These are phyloP conservation scores for Alligator sinensis DNA, from an alignment of 2,113 vertebrate species.

Conservation along the genomic window DNA sequence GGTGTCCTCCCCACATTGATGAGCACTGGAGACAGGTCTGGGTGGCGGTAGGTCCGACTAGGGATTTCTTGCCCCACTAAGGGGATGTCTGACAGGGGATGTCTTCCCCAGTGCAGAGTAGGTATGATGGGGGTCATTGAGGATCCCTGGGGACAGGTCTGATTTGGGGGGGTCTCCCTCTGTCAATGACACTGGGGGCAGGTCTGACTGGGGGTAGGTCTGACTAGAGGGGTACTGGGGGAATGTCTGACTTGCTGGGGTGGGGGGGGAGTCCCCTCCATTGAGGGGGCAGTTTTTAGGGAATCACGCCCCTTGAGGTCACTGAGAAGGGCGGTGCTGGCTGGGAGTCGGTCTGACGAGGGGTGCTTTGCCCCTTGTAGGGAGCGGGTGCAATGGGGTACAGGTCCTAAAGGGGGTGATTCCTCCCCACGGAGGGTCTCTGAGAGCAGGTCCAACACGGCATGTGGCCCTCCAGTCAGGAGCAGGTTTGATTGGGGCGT, in stretches of 20 bases:
- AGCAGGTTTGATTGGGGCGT: too few relatives aligned
- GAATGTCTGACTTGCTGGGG: background rate
- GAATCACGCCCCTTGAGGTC: too few relatives aligned
- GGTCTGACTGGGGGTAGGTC: too few relatives aligned
- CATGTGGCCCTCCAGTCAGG: too few relatives aligned
- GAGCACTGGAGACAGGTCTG: background rate
- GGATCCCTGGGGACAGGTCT: background rate
- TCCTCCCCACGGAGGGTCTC: too few relatives aligned
- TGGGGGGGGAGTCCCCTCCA: background rate
- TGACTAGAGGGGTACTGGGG: background rate
- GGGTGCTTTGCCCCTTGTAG: too few relatives aligned
- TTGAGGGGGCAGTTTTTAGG: background rate
- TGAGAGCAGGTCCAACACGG: too few relatives aligned
- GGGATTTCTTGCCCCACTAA: background rate
- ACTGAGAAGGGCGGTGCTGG: too few relatives aligned
- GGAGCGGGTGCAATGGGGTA: too few relatives aligned
- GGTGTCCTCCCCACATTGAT: fast-evolving
- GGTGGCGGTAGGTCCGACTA: background rate
- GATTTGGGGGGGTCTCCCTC: background rate
- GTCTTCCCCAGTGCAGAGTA: background rate
- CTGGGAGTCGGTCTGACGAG: too few relatives aligned
- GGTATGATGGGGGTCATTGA: background rate
- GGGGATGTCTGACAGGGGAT: background rate
- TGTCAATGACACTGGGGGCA: too few relatives aligned
- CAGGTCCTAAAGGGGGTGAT: too few relatives aligned